phyloP scores from a whole-genome alignment of 1,140 invertebrate genomes.

The Euura lappo region DNA sequence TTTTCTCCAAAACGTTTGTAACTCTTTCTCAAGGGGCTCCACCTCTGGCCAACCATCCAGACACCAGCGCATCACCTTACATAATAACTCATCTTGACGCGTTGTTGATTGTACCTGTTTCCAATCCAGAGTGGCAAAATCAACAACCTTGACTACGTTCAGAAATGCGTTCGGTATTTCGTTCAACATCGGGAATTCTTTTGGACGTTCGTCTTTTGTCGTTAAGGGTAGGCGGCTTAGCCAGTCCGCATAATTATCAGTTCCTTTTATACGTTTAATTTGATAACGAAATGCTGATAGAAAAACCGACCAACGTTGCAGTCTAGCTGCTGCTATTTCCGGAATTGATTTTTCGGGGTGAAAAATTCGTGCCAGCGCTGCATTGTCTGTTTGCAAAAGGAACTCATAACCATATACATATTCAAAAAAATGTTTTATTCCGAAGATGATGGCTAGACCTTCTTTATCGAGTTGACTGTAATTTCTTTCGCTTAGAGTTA shows the following conservation, averaged over 20 bases:
- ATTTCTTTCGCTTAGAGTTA: no score
- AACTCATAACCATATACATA: no score
- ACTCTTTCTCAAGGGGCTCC: not conserved
- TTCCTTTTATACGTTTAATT: conserved; percentile 39
- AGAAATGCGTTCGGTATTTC: no score
- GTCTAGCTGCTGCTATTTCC: conserved; percentile 36
- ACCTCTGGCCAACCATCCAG: conserved; percentile 10
- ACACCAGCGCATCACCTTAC: not conserved
- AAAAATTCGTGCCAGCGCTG: conserved; percentile 16
- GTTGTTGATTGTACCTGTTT: no score
- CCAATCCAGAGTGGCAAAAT: no score
- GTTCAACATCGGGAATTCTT: no score
- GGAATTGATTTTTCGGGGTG: conserved; percentile 33
- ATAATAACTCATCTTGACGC: not conserved
- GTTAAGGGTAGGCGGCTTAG: conserved; percentile 19
- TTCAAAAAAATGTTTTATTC: no score
- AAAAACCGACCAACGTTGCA: conserved; percentile 49
- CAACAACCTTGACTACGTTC: no score
- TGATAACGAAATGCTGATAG: conserved; percentile 46
- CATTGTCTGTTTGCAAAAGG: no score
- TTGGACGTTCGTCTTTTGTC: no score
- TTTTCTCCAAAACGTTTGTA: conserved; percentile 11
- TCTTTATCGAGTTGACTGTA: no score
- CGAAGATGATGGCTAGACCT: no score
- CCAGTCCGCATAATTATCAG: conserved; percentile 32